phyloP scores from a whole-genome alignment of 2,888 invertebrate species.

The Dilophus febrilis region DNA sequence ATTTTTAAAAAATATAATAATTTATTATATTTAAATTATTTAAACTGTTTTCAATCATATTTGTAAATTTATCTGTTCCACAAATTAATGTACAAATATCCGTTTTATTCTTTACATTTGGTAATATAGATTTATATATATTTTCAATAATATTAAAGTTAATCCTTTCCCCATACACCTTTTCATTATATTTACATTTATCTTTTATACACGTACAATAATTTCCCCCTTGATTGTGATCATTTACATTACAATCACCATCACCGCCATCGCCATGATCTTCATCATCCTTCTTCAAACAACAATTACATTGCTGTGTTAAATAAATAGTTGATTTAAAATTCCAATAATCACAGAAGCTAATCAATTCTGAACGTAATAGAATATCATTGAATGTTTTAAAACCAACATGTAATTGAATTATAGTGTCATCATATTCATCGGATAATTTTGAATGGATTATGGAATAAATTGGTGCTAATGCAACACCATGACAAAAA shows the following conservation, averaged over 20 bases:
- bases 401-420: constrained; percentile 47
- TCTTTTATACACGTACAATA: constrained; percentile 15
- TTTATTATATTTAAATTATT: not conserved
- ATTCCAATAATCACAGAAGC: constrained; percentile 51
- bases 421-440: constrained; percentile 46
- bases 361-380: constrained; percentile 41
- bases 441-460: constrained; percentile 42
- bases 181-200: constrained; percentile 21
- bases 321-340: constrained; percentile 48
- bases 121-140: constrained; percentile 5
- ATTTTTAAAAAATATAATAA: too few species aligned
- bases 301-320: constrained; percentile 20
- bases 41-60: constrained; percentile 10
- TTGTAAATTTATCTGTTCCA: constrained; percentile 16
- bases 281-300: too few species aligned
- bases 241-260: too few species aligned
- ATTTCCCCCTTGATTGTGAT: too few species aligned
- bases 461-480: constrained; percentile 50
- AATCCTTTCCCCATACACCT: constrained; percentile 9
- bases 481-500: constrained; percentile 57
- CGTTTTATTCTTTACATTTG: not conserved
- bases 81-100: constrained; percentile 10
- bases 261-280: too few species aligned
- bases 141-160: not conserved
- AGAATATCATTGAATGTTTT: constrained; percentile 37